phyloP scores from a whole-genome alignment of 2,888 invertebrate species.

The Drosophila lutescens region DNA sequence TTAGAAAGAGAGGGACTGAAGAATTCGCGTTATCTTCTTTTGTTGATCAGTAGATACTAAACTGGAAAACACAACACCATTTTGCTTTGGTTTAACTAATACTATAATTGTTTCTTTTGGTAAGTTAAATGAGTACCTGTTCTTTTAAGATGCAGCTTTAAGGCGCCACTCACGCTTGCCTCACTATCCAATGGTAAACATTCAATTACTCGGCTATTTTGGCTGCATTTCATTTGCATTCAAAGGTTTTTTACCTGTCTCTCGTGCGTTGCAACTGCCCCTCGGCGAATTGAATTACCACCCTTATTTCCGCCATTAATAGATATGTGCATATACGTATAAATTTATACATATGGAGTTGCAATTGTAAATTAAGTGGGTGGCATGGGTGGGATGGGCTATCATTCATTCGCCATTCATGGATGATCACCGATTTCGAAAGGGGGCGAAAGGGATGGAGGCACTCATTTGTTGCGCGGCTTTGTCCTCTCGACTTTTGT shows the following conservation, averaged over 20 bases:
- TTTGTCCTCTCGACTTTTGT: constrained; percentile 41
- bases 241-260: constrained; percentile 35
- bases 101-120: too few species aligned
- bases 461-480: constrained; percentile 35
- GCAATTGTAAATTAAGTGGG: constrained; percentile 22
- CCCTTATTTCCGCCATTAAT: constrained; percentile 4
- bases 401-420: constrained; percentile 28
- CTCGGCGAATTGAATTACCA: constrained; percentile 42
- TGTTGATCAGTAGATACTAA: too few species aligned
- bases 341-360: constrained; percentile 21
- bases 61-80: too few species aligned
- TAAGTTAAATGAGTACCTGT: neutral
- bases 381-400: constrained; percentile 1
- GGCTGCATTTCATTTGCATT: constrained; percentile 32
- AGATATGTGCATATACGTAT: constrained; percentile 11
- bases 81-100: too few species aligned
- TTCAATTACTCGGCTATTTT: constrained; percentile 25
- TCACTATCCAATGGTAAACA: neutral
- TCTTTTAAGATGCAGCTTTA: neutral
- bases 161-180: neutral
- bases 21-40: too few species aligned
- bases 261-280: neutral
- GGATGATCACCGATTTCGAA: neutral
- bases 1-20: too few species aligned
- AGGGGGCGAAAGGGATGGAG: neutral